Base-by-base conservation (phyloP, 2,888 invertebrate genomes). In the Netelia fuscicornis region DNA sequence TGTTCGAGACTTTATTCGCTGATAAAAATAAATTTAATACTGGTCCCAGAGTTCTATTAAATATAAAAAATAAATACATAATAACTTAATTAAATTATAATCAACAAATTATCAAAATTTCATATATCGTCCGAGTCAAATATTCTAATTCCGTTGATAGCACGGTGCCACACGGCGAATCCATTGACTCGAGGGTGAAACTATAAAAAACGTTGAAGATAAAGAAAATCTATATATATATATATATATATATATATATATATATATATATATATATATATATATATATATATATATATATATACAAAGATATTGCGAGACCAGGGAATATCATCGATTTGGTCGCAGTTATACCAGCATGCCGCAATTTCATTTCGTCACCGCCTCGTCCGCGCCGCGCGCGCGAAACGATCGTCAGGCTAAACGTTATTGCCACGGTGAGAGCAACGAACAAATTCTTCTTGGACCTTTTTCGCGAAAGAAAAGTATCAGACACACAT, bases 381-480 rank as follows among this genome's bases (percentile, higher is more conserved):
- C 30, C 68, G 58, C 17, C 56, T 44, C 42, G 20, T 58, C 20
- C 65, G 25, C 20, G 44, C 10, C 13, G 17, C 1, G 8, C 65
- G 25, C n/a, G 37, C 62, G 30, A 72, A 80, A 76, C 72, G 76
- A 80, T 80, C 83, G 72, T 77, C 72, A 64, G 58, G 76, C 78
- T 25, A 68, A 71, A 48, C 83, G 71, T 85, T 85, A 83, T 85
- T 80, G 72, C 76, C 6, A 64, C 64, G 64, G 44, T 56, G 58
- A 74, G 70, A 74, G 74, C 37, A 68, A 74, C 68, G 62, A 68
- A 81, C 72, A 85, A 78, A 85, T 85, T 85, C 78, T 64, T 67
- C 62, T 83, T 67, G 67, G 71, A 67, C 75, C 68, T 83, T 81
- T 78, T 80, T 56, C 58, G 30, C 67, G 54, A 76, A 78, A 72